Evolutionary conservation across 2,113 vertebrate genomes (phyloP), one percentile per base, ranked within the genome.

Genomic region (Cavia aperea): DNA sequence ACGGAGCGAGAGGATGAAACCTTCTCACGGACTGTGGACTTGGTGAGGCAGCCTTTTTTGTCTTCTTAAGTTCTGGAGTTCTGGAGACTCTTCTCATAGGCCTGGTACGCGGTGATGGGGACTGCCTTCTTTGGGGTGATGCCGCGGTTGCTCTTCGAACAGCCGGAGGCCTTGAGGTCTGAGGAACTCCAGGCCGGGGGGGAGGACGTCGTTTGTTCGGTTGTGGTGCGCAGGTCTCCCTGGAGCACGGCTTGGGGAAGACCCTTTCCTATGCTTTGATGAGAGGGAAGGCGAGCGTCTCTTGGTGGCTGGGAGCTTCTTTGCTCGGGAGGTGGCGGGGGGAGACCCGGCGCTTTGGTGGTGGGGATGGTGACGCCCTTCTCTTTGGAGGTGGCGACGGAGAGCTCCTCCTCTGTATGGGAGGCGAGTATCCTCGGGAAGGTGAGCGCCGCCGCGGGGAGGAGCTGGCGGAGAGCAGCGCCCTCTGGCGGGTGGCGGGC

Each of bases 11-110:
- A 99, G 0, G 98, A 98, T 0, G 97, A 98, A 94, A 98, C 98
- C 98, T 98, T 94, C 98, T 96, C 2, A 98, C 93, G 81, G 97
- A 98, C 92, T 98, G 98, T 4, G 99, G 99, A 92, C 98, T 99
- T 39, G 97, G 98, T 33, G 98, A 97, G 92, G 98, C 98, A 65
- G 96, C 95, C 98, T 99, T 98, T 97, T 98, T 99, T 87, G 97
- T 97, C 97, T 98, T 99, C 95, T 98, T 99, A 77, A 98, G 99
- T 94, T 99, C 99, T 33, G 99, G 99, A 0, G 99, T 99, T 91
- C 99, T 98, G 33, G 99, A 99, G 94, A 99, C 99, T 96, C 99
- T 98, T 96, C 99, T 98, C 95, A 99, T 99, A 82, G 99, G 98
- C 95, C 99, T 98, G 88, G 96, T 98, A 95, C 98, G 98, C 75